A percentile compares a stretch with the other conserved stretches of the same genome.
phyloP scores from a whole-genome alignment of 1,140 invertebrate genomes.

The Anastrepha obliqua region DNA sequence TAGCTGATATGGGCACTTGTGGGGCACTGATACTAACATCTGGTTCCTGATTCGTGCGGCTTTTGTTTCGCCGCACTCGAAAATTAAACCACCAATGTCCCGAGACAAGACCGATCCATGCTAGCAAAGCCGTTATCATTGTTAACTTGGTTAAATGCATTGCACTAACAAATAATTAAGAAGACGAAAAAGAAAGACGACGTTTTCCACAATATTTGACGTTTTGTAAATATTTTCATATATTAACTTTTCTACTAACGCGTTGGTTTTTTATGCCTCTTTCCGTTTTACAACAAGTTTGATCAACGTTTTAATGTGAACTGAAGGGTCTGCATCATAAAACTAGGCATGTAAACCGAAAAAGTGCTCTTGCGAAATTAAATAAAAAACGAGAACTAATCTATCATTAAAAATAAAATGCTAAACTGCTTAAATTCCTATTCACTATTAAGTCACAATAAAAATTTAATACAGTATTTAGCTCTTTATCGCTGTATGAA shows the following conservation, averaged over 20 bases:
- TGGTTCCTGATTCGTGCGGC: not conserved
- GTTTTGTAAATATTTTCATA: not conserved
- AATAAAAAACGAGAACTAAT: not conserved
- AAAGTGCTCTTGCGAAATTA: not conserved
- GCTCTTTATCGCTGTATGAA: not conserved
- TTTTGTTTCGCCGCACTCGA: constrained; percentile 65
- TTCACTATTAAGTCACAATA: not conserved
- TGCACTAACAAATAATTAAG: no score
- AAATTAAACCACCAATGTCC: constrained; percentile 67
- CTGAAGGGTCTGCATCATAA: not conserved
- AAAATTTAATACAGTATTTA: not conserved
- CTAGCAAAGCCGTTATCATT: not conserved
- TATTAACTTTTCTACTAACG: not conserved
- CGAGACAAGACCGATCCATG: not conserved
- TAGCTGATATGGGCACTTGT: no score
- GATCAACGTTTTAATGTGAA: not conserved
- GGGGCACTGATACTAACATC: not conserved
- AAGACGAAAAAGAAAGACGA: no score
- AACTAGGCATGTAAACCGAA: constrained; percentile 17
- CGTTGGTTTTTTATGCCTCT: not conserved
- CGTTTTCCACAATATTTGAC: not conserved
- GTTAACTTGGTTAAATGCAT: not conserved
- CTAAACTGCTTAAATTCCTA: not conserved
- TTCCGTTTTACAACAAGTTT: not conserved
- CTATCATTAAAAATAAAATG: constrained; percentile 17